Evolutionary conservation across 2,888 invertebrate genomes (phyloP), one percentile per base, ranked within the genome.

Genomic region (Cataglyphis cursor): DNA sequence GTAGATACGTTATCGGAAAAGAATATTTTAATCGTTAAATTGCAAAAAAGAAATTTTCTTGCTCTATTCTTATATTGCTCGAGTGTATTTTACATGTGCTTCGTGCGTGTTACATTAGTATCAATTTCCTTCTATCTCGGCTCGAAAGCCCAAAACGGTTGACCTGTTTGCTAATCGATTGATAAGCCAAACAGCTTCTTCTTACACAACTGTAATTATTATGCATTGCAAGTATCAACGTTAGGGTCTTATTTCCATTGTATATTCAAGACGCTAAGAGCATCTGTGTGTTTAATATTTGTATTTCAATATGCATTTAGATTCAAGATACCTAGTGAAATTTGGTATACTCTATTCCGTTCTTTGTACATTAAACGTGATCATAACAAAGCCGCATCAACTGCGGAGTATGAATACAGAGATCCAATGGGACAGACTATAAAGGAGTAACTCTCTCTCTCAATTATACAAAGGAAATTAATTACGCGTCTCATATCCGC

Each of bases 121-220:
- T 65, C 10, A 15, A 35, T 15, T 38, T 1, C 38, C 12, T 38
- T 15, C n/a, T 76, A 68, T 66, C 66, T 41, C 44, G 5, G 3
- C 8, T 54, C 31, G 18, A 21, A 4, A 18, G 21, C 28, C 8
- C n/a, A 21, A 81, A 81, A 81, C 48, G 10, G 21, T 54, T 76
- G 24, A 41, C 24, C 44, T 74, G 15, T 57, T 80, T 44, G 54
- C 21, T 21, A 21, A 61, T 38, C 48, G 38, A 81, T 51, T 75
- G 76, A 81, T 81, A 75, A 81, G 44, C 31, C 31, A 51, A 51
- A 44, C 54, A 21, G n/a, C 59, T 51, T 59, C 9, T 48, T 10
- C 31, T 78, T 80, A 24, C 24, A n/a, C 51, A 81, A 81, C 24
- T 38, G 21, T 9, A 51, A 74, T 81, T 73, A 51, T 72, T 76